Base-by-base conservation (phyloP, 2,888 invertebrate genomes). In the Ptilodon capucinus region DNA sequence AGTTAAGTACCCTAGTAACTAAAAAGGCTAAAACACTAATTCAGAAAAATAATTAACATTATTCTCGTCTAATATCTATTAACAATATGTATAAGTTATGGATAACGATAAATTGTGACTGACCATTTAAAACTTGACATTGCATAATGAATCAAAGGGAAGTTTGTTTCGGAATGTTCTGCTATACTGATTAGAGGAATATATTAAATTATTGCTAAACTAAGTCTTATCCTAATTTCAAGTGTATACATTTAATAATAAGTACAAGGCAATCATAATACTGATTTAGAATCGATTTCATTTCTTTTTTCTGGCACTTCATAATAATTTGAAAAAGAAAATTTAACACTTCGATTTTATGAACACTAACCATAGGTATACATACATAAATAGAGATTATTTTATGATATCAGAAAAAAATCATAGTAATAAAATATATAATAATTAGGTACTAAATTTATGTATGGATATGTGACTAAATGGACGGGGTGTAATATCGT, bases 261-360 rank as follows among this genome's bases (percentile, higher is more conserved):
- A 71, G 71, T 74, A 75, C 71, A 64, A 68, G 66, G 68, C 63
- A 64, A 69, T 60, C 42, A 55, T 75, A 76, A 76, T 76, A 76
- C 76, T 76, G 74, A 71, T 71, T 65, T 49, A 53, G 54, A 68
- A 63, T 63, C 44, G 56, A 57, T 59, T 64, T 57, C 55, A 42
- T 53, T 51, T 53, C 57, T 19, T 18, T 56, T 73, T 71, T 64
- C 68, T 74, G 74, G 76, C 70, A 74, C 71, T 60, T 67, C 32
- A 47, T 62, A 63, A 45, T 57, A 55, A 57, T 54, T 57, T 48
- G 56, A 30, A 39, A n/a, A 21, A 25, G 21, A 42, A 46, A 44
- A 40, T 32, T 50, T 28, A 13, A 28, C 30, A 43, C 47, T 58
- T n/a, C n/a, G 49, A 44, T 53, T 57, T 57, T 59, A 70, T 53